Evolutionary conservation across 2,797 vertebrate species (phyloP), one percentile per base, ranked within the genome.

Genomic region (Sebastes glaucus): DNA sequence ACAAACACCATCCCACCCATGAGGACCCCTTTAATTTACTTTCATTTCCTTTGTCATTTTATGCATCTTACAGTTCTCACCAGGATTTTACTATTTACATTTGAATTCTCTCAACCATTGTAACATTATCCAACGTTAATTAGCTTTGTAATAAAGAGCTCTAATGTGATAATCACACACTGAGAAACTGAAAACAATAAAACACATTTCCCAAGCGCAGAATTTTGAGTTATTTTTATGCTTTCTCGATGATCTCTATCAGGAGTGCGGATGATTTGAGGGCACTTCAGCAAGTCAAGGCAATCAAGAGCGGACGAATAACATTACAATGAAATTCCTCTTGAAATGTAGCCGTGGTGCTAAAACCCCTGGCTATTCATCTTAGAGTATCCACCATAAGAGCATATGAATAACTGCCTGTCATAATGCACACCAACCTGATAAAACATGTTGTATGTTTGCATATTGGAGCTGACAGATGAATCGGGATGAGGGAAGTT

Each of bases 181-280:
- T 32, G 55, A 73, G 4, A 22, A 68, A 5, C 2, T 32, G 14
- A 32, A 49, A 69, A 66, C 14, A 61, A 63, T 8, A 32, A 55
- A 28, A 6, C 13, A 55, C 8, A 32, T 71, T 67, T 42, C 35
- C n/a, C 9, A 25, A 60, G 14, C 2, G 27, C 11, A 61, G 27
- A 33, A 30, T n/a, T 22, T 33, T 10, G 8, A 11, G 25, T 38
- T 16, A 4, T 60, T 60, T n/a, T 9, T 18, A 18, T 66, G 35
- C 9, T 71, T 38, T 42, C 30, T 77, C 16, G 8, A 16, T 22
- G 9, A 14, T 74, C 38, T 68, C 8, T 65, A 74, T 75, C 28
- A 53, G 55, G 38, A 14, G 11, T 27, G n/a, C 35, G 14, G 30
- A 77, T 67, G 49, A 81, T 77, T 73, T 74, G 32, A 83, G 49